Evolutionary conservation across 2,888 invertebrate genomes (phyloP).

Genomic region (Altica lythri): DNA sequence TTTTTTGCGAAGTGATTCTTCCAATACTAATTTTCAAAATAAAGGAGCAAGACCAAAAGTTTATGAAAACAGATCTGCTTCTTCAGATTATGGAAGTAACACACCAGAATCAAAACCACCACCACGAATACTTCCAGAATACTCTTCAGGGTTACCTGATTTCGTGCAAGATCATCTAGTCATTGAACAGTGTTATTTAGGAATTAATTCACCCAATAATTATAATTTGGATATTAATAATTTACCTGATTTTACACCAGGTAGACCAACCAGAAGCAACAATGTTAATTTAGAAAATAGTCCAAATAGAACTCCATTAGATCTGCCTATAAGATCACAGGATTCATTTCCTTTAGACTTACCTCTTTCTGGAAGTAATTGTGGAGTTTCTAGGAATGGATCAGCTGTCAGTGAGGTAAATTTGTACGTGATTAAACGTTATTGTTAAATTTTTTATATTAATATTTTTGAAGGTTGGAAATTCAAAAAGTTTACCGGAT

Average conservation of each 20-base stretch:
- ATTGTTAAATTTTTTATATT: neutral
- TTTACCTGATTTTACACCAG: slow-evolving; percentile 35
- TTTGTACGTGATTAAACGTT: neutral
- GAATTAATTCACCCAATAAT: slow-evolving; percentile 58
- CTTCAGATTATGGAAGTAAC: slow-evolving; percentile 53
- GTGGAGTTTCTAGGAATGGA: slow-evolving; percentile 37
- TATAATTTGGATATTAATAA: slow-evolving; percentile 52
- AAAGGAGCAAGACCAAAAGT: slow-evolving; percentile 83
- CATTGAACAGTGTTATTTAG: slow-evolving; percentile 68
- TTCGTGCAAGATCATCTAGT: slow-evolving; percentile 89
- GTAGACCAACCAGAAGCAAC: slow-evolving; percentile 32
- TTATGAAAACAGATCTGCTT: slow-evolving; percentile 55
- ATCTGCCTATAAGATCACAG: slow-evolving; percentile 51
- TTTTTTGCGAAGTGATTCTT: slow-evolving; percentile 69
- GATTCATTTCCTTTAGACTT: slow-evolving; percentile 55
- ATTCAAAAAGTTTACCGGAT: slow-evolving; percentile 68
- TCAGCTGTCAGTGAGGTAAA: slow-evolving; percentile 39
- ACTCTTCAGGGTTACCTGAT: slow-evolving; percentile 76
- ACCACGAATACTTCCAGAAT: slow-evolving; percentile 59
- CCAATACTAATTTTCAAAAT: slow-evolving; percentile 66
- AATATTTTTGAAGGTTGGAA: slow-evolving; percentile 50
- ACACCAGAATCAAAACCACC: slow-evolving; percentile 38
- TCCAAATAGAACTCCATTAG: slow-evolving; percentile 45
- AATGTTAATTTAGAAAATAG: slow-evolving; percentile 11
- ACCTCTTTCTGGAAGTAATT: slow-evolving; percentile 44